Percentiles rank a stretch among this genome's conserved stretches.
Evolutionary conservation across 35 echinoderm and acorn worm genomes (phyloP).

Genomic region (Ophioderma brevispina): DNA sequence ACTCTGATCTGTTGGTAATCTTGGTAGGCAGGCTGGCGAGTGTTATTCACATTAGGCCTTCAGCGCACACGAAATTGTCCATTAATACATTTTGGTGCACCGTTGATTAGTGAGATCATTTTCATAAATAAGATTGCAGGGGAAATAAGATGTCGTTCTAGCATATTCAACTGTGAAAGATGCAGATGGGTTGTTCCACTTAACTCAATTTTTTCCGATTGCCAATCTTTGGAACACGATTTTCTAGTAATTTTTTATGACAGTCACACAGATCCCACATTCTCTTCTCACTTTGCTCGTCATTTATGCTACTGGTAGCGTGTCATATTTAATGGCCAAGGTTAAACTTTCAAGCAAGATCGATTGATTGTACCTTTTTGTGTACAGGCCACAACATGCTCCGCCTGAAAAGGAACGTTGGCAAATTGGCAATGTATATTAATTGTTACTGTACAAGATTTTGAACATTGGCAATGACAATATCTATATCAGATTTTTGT

Average conservation of each 20-base stretch:
- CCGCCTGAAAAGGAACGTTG: background rate
- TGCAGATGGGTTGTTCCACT: slow-evolving; percentile 3
- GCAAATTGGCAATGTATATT: background rate
- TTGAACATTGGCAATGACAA: background rate
- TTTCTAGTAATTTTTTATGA: background rate
- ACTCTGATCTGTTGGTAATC: slow-evolving; percentile 13
- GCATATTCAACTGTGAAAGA: slow-evolving; percentile 10
- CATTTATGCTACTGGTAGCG: too few relatives aligned
- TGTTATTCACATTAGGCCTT: slow-evolving; percentile 40
- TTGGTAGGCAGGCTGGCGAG: slow-evolving; percentile 36
- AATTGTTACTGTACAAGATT: background rate
- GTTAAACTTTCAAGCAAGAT: too few relatives aligned
- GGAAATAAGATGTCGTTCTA: slow-evolving; percentile 28
- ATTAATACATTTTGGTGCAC: slow-evolving; percentile 46
- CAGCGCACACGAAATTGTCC: slow-evolving; percentile 69
- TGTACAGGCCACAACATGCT: background rate
- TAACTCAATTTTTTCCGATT: slow-evolving; percentile 15
- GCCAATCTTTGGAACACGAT: slow-evolving; percentile 10
- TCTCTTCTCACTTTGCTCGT: background rate
- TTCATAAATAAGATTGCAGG: slow-evolving; percentile 60
- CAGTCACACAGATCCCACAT: background rate
- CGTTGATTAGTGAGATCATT: slow-evolving; percentile 37
- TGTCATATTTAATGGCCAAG: too few relatives aligned
- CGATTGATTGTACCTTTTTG: background rate
- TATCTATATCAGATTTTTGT: background rate